A percentile compares a stretch with the other conserved stretches of the same genome.
phyloP scores from a whole-genome alignment of 2,888 invertebrate species.

The Clepsis dumicolana region DNA sequence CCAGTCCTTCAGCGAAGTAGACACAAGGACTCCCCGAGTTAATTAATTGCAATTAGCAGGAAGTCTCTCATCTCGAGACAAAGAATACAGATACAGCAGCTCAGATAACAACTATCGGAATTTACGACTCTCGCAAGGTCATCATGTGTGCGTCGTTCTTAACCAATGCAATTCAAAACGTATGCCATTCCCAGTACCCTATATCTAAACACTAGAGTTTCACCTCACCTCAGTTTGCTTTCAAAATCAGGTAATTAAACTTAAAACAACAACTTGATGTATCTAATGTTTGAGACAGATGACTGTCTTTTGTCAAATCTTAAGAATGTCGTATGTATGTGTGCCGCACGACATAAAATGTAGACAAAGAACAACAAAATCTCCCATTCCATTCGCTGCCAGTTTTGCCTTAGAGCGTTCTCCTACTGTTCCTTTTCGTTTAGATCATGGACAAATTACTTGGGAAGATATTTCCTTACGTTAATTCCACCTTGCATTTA shows the following conservation, averaged over 20 bases:
- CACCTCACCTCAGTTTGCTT: too few relatives aligned
- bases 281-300: too few relatives aligned
- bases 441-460: slow-evolving; percentile 1
- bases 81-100: slow-evolving; percentile 22
- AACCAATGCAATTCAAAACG: too few relatives aligned
- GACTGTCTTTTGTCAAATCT: too few relatives aligned
- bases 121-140: background rate
- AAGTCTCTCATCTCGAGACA: slow-evolving; percentile 46
- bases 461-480: slow-evolving; percentile 8
- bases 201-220: too few relatives aligned
- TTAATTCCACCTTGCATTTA: slow-evolving; percentile 1
- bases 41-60: slow-evolving; percentile 50
- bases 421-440: slow-evolving; percentile 6
- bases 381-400: too few relatives aligned
- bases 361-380: too few relatives aligned
- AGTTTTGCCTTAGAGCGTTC: background rate
- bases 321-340: background rate
- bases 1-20: slow-evolving; percentile 21
- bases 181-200: too few relatives aligned
- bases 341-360: background rate
- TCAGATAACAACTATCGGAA: background rate
- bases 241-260: too few relatives aligned
- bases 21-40: slow-evolving; percentile 41
- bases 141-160: too few relatives aligned
- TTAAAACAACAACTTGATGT: too few relatives aligned